Evolutionary conservation across 2,797 vertebrate species (phyloP).

Genomic region (Pseudocheirus occidentalis): DNA sequence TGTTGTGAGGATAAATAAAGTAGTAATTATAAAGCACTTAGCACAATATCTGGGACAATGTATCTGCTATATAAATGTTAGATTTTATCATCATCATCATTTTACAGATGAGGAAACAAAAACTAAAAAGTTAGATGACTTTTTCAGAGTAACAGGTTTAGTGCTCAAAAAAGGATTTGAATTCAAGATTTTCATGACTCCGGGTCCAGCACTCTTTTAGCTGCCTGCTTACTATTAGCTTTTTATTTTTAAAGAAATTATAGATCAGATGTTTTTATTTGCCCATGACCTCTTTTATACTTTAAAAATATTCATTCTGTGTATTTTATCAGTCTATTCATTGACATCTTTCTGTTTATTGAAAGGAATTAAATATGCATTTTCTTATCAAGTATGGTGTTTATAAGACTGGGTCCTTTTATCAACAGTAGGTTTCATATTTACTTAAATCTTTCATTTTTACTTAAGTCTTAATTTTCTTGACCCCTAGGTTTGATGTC

Average conservation of each 20-base stretch:
- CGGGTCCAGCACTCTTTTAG: not conserved
- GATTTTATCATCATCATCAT: not conserved
- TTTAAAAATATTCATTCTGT: not conserved
- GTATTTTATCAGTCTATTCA: not conserved
- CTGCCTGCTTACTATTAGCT: not conserved
- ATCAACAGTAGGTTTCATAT: not conserved
- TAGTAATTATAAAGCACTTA: not conserved
- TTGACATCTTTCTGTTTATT: not conserved
- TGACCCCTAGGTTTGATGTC: constrained; percentile 91
- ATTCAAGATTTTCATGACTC: not conserved
- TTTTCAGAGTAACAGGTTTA: not conserved
- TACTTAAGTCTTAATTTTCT: not conserved
- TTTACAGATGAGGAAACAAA: not conserved
- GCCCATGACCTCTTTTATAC: not conserved
- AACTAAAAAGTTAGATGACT: not conserved
- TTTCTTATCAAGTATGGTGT: not conserved
- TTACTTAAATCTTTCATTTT: not conserved
- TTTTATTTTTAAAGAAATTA: not conserved
- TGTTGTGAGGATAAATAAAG: not conserved
- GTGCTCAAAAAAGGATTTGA: not conserved
- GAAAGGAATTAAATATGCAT: not conserved
- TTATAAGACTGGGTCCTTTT: not conserved
- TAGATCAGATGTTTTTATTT: not conserved
- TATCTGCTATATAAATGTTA: not conserved
- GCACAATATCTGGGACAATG: not conserved